Percentiles rank a stretch among this genome's conserved stretches.
Conservation (phyloP, 2,113 vertebrate species). For the Ceratotherium simum region DNA sequence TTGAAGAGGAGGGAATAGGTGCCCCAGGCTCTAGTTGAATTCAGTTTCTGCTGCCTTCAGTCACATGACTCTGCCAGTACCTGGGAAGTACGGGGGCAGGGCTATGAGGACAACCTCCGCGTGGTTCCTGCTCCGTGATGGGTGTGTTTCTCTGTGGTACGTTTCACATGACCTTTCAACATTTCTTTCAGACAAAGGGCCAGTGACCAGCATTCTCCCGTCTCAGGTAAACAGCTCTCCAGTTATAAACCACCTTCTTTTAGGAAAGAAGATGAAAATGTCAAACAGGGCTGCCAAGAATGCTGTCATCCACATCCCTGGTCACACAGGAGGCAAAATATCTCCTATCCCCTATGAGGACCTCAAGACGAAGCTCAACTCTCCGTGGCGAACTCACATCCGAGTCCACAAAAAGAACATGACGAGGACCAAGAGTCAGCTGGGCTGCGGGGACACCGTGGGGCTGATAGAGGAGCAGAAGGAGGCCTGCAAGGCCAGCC, state of each 20-base stretch:
- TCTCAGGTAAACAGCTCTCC: conserved; percentile 95
- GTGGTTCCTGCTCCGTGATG: background rate
- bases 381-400: conserved; percentile 95
- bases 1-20: background rate
- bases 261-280: conserved; percentile 93
- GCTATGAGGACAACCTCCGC: fast-evolving
- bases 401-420: conserved; percentile 93
- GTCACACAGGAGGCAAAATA: conserved; percentile 82
- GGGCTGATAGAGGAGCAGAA: conserved; percentile 89
- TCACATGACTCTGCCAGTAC: conserved; percentile 38
- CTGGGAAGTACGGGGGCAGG: background rate
- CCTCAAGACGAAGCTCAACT: conserved; percentile 89
- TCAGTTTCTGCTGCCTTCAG: conserved; percentile 53
- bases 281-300: conserved; percentile 87
- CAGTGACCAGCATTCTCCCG: conserved; percentile 93
- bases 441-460: conserved; percentile 91
- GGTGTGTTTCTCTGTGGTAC: background rate
- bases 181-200: conserved; percentile 94
- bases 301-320: conserved; percentile 87
- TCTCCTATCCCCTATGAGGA: conserved; percentile 87
- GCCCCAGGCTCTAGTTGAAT: background rate
- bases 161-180: conserved; percentile 51
- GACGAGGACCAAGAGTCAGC: conserved; percentile 90
- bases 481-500: conserved; percentile 75
- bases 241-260: conserved; percentile 97